phyloP scores from a whole-genome alignment of 2,888 invertebrate species.

The Sylvicola cinctus region DNA sequence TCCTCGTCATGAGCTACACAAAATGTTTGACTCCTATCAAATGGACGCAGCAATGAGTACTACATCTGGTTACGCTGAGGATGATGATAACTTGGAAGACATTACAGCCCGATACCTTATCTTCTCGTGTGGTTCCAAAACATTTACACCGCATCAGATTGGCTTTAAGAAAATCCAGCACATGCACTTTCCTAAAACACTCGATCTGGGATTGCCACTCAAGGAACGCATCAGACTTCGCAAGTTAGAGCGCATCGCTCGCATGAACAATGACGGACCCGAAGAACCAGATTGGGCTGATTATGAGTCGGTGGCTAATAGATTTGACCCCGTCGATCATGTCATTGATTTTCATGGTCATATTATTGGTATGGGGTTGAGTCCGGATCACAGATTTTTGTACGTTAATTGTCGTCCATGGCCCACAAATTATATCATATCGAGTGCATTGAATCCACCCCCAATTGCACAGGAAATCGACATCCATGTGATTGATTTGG shows the following conservation, averaged over 20 bases:
- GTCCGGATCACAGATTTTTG: conserved; percentile 63
- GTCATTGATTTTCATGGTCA: conserved; percentile 67
- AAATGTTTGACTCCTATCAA: too few species aligned
- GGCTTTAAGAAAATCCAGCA: conserved; percentile 55
- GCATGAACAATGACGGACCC: conserved; percentile 22
- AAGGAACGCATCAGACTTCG: conserved; percentile 41
- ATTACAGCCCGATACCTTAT: conserved; percentile 40
- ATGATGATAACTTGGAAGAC: conserved; percentile 37
- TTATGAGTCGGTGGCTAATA: conserved; percentile 42
- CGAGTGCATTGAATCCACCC: conserved; percentile 57
- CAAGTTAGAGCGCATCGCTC: conserved; percentile 25
- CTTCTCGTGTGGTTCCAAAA: conserved; percentile 63
- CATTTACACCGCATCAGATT: conserved; percentile 70
- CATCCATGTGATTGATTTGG: conserved; percentile 66
- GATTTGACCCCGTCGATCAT: conserved; percentile 56
- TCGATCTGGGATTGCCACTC: conserved; percentile 46
- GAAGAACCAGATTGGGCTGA: conserved; percentile 45
- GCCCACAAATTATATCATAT: conserved; percentile 48
- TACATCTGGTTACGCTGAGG: conserved; percentile 1
- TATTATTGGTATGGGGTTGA: conserved; percentile 70
- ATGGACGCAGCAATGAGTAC: too few species aligned
- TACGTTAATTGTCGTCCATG: conserved; percentile 70
- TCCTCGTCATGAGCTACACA: too few species aligned
- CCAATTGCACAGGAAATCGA: conserved; percentile 75
- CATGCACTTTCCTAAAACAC: conserved; percentile 40